Conservation (phyloP, 2,797 vertebrate species). For the Alectoris magna region DNA sequence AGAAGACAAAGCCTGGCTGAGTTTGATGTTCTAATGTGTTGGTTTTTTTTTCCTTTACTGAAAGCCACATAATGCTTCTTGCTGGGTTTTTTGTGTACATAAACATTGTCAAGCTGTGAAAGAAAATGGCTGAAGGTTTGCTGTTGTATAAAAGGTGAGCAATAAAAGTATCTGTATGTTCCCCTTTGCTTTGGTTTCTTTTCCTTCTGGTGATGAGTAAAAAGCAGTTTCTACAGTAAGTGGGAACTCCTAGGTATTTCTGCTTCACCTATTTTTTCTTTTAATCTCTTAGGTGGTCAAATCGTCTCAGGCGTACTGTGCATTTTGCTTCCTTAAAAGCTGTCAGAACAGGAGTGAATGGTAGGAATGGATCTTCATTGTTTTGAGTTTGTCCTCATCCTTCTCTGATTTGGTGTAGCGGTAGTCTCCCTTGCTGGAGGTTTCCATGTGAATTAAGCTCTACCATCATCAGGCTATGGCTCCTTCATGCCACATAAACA, state of each 20-base stretch:
- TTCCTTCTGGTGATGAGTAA: constrained; percentile 7
- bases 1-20: constrained; percentile 81
- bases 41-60: constrained; percentile 77
- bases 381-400: not conserved
- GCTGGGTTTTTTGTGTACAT: constrained; percentile 83
- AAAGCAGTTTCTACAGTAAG: not conserved
- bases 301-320: not conserved
- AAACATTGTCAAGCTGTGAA: constrained; percentile 87
- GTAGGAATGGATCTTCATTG: not conserved
- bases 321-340: not conserved
- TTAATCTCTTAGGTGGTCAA: not conserved
- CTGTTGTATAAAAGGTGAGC: constrained; percentile 88
- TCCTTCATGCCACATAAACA: fast-evolving
- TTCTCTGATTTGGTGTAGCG: not conserved
- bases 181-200: constrained; percentile 68
- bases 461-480: not conserved
- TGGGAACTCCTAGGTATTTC: not conserved
- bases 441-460: not conserved
- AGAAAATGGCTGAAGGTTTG: constrained; percentile 88
- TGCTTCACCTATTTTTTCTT: not conserved
- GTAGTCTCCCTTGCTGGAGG: fast-evolving
- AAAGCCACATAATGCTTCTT: constrained; percentile 82
- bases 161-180: constrained; percentile 88
- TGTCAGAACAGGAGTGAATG: not conserved
- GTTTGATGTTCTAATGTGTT: constrained; percentile 81